Evolutionary conservation across 1,140 invertebrate genomes (phyloP).

Genomic region (Calycopis cecrops): DNA sequence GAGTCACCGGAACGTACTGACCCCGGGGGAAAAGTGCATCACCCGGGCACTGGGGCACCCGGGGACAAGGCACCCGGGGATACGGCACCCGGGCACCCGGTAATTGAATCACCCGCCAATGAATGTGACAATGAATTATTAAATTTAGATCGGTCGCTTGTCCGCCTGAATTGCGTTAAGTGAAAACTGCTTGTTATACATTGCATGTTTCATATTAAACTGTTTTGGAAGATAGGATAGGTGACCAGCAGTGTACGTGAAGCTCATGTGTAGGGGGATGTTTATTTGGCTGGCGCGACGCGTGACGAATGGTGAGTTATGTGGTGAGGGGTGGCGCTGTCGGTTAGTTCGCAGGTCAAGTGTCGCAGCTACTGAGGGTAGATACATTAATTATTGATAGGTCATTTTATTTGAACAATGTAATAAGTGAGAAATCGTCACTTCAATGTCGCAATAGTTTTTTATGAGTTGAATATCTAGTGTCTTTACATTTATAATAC

Average conservation of each 20-base stretch:
- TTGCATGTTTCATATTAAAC: constrained; percentile 14
- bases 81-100: constrained; percentile 36
- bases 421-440: no score
- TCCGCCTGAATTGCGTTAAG: constrained; percentile 13
- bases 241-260: constrained; percentile 17
- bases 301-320: constrained; percentile 39
- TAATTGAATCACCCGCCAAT: constrained; percentile 68
- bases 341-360: constrained; percentile 1
- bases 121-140: constrained; percentile 71
- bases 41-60: constrained; percentile 53
- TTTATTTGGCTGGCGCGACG: constrained; percentile 16
- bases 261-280: constrained; percentile 18
- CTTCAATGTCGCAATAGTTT: no score
- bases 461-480: no score
- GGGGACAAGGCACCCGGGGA: constrained; percentile 16
- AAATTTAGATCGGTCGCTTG: constrained; percentile 52
- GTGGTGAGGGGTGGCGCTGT: constrained; percentile 14
- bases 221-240: background rate
- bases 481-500: no score
- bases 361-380: no score
- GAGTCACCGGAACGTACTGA: constrained; percentile 7
- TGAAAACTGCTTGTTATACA: constrained; percentile 17
- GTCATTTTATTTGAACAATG: no score
- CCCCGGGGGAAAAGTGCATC: constrained; percentile 37
- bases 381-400: no score